Percentiles rank a stretch among this genome's conserved stretches.
phyloP scores from a whole-genome alignment of 1,140 invertebrate genomes.

The Lordiphosa clarofinis region DNA sequence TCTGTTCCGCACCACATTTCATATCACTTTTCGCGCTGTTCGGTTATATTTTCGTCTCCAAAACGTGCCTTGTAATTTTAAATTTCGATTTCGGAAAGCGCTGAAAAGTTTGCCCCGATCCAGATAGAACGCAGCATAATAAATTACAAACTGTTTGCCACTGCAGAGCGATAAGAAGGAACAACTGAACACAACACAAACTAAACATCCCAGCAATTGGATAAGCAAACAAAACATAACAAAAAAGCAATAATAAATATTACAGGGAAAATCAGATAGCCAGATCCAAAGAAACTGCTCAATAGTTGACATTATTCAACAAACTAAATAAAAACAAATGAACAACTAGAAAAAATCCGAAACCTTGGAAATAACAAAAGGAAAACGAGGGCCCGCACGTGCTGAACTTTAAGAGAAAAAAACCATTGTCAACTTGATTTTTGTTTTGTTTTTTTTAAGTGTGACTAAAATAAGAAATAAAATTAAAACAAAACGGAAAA shows the following conservation, averaged over 20 bases:
- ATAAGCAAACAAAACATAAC: too few species aligned
- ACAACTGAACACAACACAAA: too few species aligned
- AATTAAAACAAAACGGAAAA: slow-evolving; percentile 4
- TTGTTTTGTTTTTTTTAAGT: slow-evolving; percentile 16
- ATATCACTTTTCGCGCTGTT: neutral
- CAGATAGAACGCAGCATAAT: too few species aligned
- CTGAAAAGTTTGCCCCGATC: slow-evolving; percentile 2
- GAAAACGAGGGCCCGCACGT: slow-evolving; percentile 2
- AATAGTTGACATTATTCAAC: slow-evolving; percentile 4
- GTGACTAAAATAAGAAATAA: slow-evolving; percentile 6
- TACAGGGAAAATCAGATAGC: too few species aligned
- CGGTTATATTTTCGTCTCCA: slow-evolving; percentile 17
- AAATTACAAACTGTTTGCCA: too few species aligned
- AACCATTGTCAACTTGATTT: slow-evolving; percentile 1
- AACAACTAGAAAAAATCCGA: slow-evolving; percentile 11
- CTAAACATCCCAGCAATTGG: too few species aligned
- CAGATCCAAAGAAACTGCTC: too few species aligned
- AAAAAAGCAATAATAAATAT: too few species aligned
- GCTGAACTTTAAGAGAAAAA: slow-evolving; percentile 6
- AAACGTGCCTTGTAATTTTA: slow-evolving; percentile 47
- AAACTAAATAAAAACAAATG: slow-evolving; percentile 10
- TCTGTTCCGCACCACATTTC: too few species aligned
- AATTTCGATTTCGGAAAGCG: slow-evolving; percentile 3
- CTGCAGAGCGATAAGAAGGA: too few species aligned
- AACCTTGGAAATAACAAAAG: slow-evolving; percentile 5